These are phyloP conservation scores for Semaprochilodus insignis DNA, from an alignment of 2,797 vertebrate genomes.

Conservation along the genomic window DNA sequence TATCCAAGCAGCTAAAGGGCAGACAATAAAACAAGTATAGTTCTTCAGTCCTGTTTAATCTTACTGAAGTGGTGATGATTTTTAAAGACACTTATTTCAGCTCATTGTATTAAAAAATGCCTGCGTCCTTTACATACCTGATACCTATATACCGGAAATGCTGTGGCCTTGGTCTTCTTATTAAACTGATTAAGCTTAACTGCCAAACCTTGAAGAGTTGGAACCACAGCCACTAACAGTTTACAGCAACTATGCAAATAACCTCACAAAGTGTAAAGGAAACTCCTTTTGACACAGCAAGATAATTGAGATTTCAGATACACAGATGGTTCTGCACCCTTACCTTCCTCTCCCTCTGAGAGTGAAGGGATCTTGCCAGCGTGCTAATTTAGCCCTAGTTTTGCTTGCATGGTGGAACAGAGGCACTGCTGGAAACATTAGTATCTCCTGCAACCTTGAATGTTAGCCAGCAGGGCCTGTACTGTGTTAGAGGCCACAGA, in stretches of 20 bases:
- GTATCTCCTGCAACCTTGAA: conserved; percentile 58
- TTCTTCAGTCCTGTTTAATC: not conserved
- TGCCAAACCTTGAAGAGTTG: not conserved
- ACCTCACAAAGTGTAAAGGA: not conserved
- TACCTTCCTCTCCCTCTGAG: not conserved
- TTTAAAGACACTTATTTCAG: not conserved
- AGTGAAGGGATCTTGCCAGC: conserved; percentile 3
- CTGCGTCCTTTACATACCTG: not conserved
- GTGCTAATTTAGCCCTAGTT: conserved; percentile 1
- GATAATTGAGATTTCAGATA: conserved; percentile 18
- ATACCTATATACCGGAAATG: not conserved
- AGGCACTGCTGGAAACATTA: conserved; percentile 54
- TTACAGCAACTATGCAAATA: not conserved
- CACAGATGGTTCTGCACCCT: conserved; percentile 4
- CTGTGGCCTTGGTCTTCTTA: not conserved
- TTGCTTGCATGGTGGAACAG: conserved; percentile 51
- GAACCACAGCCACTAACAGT: not conserved
- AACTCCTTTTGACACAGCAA: not conserved
- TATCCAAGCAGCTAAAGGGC: conserved; percentile 91
- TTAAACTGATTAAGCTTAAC: not conserved
- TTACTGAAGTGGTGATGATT: not conserved
- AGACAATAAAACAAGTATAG: not conserved
- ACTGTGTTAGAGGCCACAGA: conserved; percentile 39
- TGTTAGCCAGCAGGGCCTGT: conserved; percentile 48
- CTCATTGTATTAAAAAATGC: not conserved